Base-by-base conservation (phyloP, 2,113 vertebrate genomes). In the Zosterops hypoxanthus region DNA sequence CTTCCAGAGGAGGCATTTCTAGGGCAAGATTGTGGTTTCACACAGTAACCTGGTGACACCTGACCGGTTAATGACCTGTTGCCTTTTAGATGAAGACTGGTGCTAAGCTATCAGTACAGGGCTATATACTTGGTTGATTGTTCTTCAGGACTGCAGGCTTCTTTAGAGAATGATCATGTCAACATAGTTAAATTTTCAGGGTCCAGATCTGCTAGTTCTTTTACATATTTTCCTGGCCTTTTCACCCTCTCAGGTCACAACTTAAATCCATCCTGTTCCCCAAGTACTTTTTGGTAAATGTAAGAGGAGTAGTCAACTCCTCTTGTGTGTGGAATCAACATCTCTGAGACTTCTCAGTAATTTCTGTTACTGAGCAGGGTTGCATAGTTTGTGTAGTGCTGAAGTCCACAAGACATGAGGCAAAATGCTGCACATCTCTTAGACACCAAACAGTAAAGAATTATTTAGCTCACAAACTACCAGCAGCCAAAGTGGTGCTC, bases 21-120 rank as follows among this genome's bases (percentile, higher is more conserved):
- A 39, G 18, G 3, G 7, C 2, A 4, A 5, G 46, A 16, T 47
- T 22, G 14, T 46, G 23, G 23, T 50, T 78, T 63, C 42, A 42
- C 21, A 21, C 2, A 0, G 22, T 41, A 81, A 56, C 16, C 9
- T n/a, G 17, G 13, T 49, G 50, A 20, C 1, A 1, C 13, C 57
- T 65, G 56, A 84, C 41, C n/a, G 71, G 36, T 33, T 26, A 78
- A 55, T 39, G 5, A 12, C 29, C 10, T 31, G 12, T 31, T 71
- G 59, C 13, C 23, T 4, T 56, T 66, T 42, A 41, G 28, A 5
- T 61, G 46, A 77, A 41, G 39, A 41, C 24, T n/a, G 55, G 8
- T 86, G 50, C 15, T 88, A 24, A 8, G 12, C 31, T 78, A 60
- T 31, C 25, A 33, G 20, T 46, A 70, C 25, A 61, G 36, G 26